A percentile compares a stretch with the other conserved stretches of the same genome.
These are phyloP conservation scores for Gobiocypris rarus DNA, from an alignment of 2,113 vertebrate genomes.

Conservation along the genomic window DNA sequence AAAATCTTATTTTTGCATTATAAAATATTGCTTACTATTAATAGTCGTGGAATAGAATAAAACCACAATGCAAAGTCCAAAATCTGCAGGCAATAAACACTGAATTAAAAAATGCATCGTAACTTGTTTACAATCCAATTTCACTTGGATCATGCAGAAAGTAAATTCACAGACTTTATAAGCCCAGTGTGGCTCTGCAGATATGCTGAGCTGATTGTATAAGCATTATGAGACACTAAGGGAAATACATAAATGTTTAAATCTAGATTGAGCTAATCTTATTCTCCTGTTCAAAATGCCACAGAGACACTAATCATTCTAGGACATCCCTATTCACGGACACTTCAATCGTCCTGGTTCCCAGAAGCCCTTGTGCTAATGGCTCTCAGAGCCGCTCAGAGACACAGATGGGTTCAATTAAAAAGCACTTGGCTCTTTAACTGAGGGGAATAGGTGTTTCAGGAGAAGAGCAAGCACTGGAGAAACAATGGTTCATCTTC, in stretches of 20 bases:
- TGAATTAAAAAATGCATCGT: neutral
- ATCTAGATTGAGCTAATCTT: neutral
- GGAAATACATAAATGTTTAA: conserved; percentile 13
- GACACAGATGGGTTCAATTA: conserved; percentile 43
- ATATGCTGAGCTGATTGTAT: neutral
- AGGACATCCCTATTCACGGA: conserved; percentile 41
- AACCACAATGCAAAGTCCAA: neutral
- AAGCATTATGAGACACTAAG: conserved; percentile 5
- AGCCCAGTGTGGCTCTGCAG: neutral
- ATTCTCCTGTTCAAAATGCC: conserved; percentile 6
- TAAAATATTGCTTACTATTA: neutral
- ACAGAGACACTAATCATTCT: conserved; percentile 31
- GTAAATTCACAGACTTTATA: neutral
- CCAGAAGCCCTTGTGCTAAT: conserved; percentile 32
- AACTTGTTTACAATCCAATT: neutral
- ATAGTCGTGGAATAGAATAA: neutral
- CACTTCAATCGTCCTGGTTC: neutral
- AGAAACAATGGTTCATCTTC: conserved; percentile 17
- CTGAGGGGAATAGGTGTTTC: conserved; percentile 13
- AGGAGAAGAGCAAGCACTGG: neutral
- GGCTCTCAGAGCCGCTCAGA: conserved; percentile 14
- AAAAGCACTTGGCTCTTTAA: conserved; percentile 46
- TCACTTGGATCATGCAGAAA: neutral
- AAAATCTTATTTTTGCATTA: neutral
- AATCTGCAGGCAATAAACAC: neutral